phyloP scores from a whole-genome alignment of 2,888 invertebrate species.

The Chaetogeoica ovagalla region DNA sequence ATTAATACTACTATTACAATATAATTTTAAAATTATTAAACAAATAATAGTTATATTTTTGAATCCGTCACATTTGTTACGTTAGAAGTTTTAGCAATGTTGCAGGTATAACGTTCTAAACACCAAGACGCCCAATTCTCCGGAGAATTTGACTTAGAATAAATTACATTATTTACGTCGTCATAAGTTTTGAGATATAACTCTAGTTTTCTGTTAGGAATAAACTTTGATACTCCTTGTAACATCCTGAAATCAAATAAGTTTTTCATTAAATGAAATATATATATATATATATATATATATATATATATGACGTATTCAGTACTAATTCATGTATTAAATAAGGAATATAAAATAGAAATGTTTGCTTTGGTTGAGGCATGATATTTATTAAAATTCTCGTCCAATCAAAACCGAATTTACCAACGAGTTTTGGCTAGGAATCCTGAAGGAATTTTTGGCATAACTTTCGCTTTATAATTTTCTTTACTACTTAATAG shows the following conservation, averaged over 20 bases:
- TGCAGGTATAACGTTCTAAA: conserved; percentile 21
- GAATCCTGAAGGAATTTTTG: too few relatives aligned
- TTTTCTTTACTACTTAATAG: too few relatives aligned
- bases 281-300: too few relatives aligned
- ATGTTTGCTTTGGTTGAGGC: too few relatives aligned
- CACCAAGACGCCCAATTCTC: conserved; percentile 34
- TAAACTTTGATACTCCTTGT: background rate
- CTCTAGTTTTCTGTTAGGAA: conserved; percentile 18
- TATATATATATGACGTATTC: too few relatives aligned
- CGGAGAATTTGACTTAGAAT: background rate
- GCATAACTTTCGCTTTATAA: too few relatives aligned
- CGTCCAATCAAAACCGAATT: too few relatives aligned
- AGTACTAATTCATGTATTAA: too few relatives aligned
- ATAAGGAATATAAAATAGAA: too few relatives aligned
- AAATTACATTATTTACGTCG: background rate
- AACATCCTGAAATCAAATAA: conserved; percentile 12
- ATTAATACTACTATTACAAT: background rate
- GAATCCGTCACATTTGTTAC: background rate
- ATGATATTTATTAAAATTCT: too few relatives aligned
- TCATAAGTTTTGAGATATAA: conserved; percentile 22
- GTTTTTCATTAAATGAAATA: too few relatives aligned
- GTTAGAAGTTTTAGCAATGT: background rate
- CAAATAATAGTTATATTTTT: conserved; percentile 9
- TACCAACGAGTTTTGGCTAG: too few relatives aligned
- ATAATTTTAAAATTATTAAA: background rate